Base-by-base conservation (phyloP, 37 sponge, comb jelly and placozoan species). In the Diacarnus erythraeanus region DNA sequence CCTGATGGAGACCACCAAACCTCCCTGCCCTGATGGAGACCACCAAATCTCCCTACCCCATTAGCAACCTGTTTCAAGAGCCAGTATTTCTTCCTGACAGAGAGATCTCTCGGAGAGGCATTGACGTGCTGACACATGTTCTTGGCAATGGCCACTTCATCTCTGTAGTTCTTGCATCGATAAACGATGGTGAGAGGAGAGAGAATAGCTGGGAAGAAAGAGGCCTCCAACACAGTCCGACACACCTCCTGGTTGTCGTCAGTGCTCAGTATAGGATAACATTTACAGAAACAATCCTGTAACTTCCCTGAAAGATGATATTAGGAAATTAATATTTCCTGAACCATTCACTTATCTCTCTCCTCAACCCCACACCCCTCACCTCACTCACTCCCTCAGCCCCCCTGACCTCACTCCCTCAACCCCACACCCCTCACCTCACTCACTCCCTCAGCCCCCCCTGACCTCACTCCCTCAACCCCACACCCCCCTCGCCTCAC, bases 51-150 rank as follows among this genome's bases (percentile, higher is more conserved):
- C n/a, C n/a, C n/a, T n/a, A n/a, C n/a, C 51, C 51, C 51, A 5
- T 29, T 61, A 25, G 75, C 71, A 10, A 93, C 93, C 86, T 86
- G 80, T 0, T 82, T 72, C 21, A 72, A 10, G 22, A 93, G 76
- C 69, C 86, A 86, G 74, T 82, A 93, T 47, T 93, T 88, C 47
- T 79, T 75, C 56, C 87, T 44, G 34, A 93, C 83, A 22, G 84
- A 41, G 33, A 93, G 59, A 39, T 93, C 93, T 42, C 60, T 81
- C 23, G 93, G 89, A 0, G 79, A 71, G 34, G 80, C 77, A 29
- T 82, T 78, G 80, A 76, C 85, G 58, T 83, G 65, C 43, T 77
- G 72, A 29, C 78, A 74, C 89, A 93, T 93, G 79, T 82, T 93
- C 61, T 38, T 75, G 41, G 89, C 93, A 26, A 81, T 56, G 42